A percentile compares a stretch with the other conserved stretches of the same genome.
Conservation (phyloP, 2,888 invertebrate species). For the Bellardia bayeri region DNA sequence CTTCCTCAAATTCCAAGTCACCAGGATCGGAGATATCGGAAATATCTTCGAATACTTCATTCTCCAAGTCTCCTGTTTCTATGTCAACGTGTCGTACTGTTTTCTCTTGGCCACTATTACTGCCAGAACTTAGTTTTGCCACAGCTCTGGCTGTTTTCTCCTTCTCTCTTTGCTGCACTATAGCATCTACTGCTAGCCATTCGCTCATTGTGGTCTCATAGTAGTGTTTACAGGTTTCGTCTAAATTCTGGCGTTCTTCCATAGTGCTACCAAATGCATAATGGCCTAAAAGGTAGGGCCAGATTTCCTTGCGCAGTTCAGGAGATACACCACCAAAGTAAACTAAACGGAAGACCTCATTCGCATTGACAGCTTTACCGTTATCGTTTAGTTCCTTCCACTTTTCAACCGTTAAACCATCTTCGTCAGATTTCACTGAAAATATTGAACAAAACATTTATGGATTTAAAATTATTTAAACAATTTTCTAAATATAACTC, state of each 20-base stretch:
- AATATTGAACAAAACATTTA: slow-evolving; percentile 6
- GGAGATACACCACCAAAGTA: slow-evolving; percentile 95
- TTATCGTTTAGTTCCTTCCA: slow-evolving; percentile 90
- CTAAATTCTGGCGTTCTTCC: slow-evolving; percentile 88
- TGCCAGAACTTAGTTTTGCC: slow-evolving; percentile 92
- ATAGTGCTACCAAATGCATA: slow-evolving; percentile 88
- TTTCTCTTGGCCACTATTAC: slow-evolving; percentile 86
- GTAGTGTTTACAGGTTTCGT: slow-evolving; percentile 88
- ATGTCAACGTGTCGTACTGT: slow-evolving; percentile 85
- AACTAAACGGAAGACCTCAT: slow-evolving; percentile 92
- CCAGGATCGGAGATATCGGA: slow-evolving; percentile 85
- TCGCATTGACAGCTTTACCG: slow-evolving; percentile 87
- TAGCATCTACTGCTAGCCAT: slow-evolving; percentile 97
- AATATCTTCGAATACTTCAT: slow-evolving; percentile 85
- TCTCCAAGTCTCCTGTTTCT: slow-evolving; percentile 86
- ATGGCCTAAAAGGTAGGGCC: slow-evolving; percentile 95
- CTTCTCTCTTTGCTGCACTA: slow-evolving; percentile 92
- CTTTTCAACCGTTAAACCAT: slow-evolving; percentile 90
- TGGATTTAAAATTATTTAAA: neutral
- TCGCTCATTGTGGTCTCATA: slow-evolving; percentile 97
- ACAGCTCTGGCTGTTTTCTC: slow-evolving; percentile 94
- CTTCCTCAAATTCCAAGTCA: slow-evolving; percentile 81
- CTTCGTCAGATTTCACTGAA: slow-evolving; percentile 87
- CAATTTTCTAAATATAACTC: neutral
- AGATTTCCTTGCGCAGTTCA: slow-evolving; percentile 91